A percentile compares a stretch with the other conserved stretches of the same genome.
Conservation (phyloP, 2,797 vertebrate species). For the Selene dorsalis region DNA sequence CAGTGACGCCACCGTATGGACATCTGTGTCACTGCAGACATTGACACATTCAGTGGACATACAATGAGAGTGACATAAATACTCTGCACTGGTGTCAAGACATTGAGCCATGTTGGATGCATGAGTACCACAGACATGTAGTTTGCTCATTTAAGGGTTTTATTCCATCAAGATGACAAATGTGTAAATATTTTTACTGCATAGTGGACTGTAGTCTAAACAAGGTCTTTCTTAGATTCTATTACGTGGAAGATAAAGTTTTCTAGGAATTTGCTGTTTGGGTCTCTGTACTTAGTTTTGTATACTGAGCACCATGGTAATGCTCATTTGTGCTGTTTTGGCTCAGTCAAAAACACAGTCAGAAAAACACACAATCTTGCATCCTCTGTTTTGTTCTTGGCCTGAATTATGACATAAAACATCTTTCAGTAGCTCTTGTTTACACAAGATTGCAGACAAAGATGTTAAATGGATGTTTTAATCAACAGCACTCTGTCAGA, state of each 20-base stretch:
- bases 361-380: neutral
- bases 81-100: neutral
- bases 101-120: neutral
- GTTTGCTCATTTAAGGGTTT: neutral
- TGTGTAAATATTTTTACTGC: constrained; percentile 23
- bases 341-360: neutral
- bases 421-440: neutral
- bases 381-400: neutral
- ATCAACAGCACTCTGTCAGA: constrained; percentile 27
- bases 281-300: neutral
- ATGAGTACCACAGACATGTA: neutral
- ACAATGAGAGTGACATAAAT: too few species aligned
- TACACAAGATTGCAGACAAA: constrained; percentile 1
- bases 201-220: neutral
- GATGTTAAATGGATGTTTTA: constrained; percentile 10
- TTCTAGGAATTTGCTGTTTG: neutral
- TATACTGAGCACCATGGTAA: neutral
- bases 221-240: neutral
- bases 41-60: neutral
- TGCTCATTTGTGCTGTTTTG: neutral
- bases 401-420: neutral
- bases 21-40: constrained; percentile 92
- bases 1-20: constrained; percentile 97
- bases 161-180: neutral
- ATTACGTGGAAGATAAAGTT: too few species aligned